A percentile compares a stretch with the other conserved stretches of the same genome.
phyloP scores from a whole-genome alignment of 2,113 vertebrate genomes.

The Carollia perspicillata region DNA sequence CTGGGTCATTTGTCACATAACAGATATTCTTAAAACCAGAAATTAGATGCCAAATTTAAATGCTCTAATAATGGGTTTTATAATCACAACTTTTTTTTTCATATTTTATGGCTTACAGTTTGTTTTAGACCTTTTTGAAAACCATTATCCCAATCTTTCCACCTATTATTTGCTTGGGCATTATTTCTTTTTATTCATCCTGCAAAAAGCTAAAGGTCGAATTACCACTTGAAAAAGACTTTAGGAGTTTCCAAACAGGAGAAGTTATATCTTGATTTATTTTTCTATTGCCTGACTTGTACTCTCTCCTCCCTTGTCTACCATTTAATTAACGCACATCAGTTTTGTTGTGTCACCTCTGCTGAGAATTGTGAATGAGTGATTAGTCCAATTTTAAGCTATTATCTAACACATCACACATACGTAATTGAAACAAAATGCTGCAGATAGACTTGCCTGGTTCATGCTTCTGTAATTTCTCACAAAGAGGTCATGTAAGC shows the following conservation, averaged over 20 bases:
- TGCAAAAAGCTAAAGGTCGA: background rate
- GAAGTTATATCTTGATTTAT: slow-evolving; percentile 14
- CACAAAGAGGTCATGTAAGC: background rate
- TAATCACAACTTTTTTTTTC: background rate
- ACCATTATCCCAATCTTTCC: background rate
- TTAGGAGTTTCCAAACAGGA: background rate
- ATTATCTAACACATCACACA: slow-evolving; percentile 47
- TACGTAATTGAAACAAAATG: slow-evolving; percentile 50
- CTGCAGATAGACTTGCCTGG: background rate
- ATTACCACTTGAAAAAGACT: background rate
- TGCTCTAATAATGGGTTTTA: background rate
- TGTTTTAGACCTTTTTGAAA: slow-evolving; percentile 10
- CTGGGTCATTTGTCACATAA: background rate
- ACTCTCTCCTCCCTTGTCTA: slow-evolving; percentile 41
- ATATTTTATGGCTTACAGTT: background rate
- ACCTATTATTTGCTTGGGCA: background rate
- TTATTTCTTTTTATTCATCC: background rate
- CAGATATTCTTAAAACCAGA: background rate
- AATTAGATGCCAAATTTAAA: background rate
- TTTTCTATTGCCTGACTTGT: background rate
- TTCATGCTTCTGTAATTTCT: slow-evolving; percentile 6
- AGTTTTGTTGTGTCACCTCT: slow-evolving; percentile 58
- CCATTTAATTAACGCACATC: slow-evolving; percentile 40
- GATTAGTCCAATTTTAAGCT: slow-evolving; percentile 58
- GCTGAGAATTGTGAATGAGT: slow-evolving; percentile 60